Base-by-base conservation (phyloP, 2,888 invertebrate genomes). In the Palloptera scutellata region DNA sequence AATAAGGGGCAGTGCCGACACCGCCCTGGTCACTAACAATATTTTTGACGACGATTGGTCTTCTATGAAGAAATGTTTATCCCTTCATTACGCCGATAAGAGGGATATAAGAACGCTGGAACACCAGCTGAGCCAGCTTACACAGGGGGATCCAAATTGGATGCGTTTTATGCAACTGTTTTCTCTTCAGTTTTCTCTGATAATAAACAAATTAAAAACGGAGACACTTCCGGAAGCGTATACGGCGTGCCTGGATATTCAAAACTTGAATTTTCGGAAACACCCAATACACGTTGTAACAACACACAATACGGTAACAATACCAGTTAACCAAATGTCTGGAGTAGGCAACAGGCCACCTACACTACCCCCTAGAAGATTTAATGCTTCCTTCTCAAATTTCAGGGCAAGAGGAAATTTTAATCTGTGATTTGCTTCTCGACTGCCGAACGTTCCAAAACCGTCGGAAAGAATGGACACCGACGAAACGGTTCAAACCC, bases 201-300 rank as follows among this genome's bases (percentile, higher is more conserved):
- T n/a, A n/a, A 65, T 74, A 0, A 74, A 72, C 13, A 74, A 72
- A 58, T 40, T 72, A 1, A 68, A 72, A 58, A 71, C 72, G 0
- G 70, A 54, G 42, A 67, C 67, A 11, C 54, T 69, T 10, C 66
- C 67, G 1, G 67, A 70, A 53, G 64, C 69, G 10, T 71, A 73
- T 43, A 48, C 71, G 1, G 69, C 69, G 11, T 68, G 71, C 15
- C 41, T 69, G 13, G 70, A 73, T 19, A 19, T 71, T 12, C 71
- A 73, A 64, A 73, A 69, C 30, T 19, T 58, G 20, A 60, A 60
- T 45, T 60, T 60, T 30, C 8, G 60, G 13, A 60, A 45, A 17
- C 19, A 6, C 12, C 10, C 60, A 9, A 45, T 60, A 10, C 60
- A 45, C 19, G 13, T 1, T 9, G 15, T 10, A 17, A 17, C 13